Evolutionary conservation across 1,140 invertebrate species (phyloP).

Genomic region (Vanessa atalanta): DNA sequence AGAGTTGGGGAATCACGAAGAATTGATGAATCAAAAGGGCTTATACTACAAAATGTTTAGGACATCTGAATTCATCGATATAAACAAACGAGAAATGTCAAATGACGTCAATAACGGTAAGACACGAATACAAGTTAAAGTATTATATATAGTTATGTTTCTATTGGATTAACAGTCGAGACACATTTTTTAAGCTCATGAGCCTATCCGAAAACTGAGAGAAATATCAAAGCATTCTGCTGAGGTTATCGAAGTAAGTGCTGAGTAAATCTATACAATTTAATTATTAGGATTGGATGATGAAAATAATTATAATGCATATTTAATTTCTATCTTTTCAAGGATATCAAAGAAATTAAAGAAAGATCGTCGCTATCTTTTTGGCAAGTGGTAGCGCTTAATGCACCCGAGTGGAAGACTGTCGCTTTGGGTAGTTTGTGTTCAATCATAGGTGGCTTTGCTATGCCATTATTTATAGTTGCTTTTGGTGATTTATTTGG

Average conservation of each 20-base stretch:
- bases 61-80: slow-evolving; percentile 21
- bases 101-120: slow-evolving; percentile 3
- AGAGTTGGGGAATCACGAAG: slow-evolving; percentile 86
- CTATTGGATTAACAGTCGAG: neutral
- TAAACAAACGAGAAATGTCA: neutral
- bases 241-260: slow-evolving; percentile 15
- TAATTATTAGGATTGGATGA: too few relatives aligned
- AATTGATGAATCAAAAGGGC: slow-evolving; percentile 85
- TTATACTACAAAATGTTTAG: slow-evolving; percentile 86
- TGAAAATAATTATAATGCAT: neutral
- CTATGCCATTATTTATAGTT: slow-evolving; percentile 88
- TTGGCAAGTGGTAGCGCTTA: slow-evolving; percentile 82
- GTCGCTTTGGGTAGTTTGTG: slow-evolving; percentile 84
- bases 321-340: neutral
- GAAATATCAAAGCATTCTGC: slow-evolving; percentile 18
- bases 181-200: slow-evolving; percentile 16
- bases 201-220: slow-evolving; percentile 9
- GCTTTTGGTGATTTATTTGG: slow-evolving; percentile 90
- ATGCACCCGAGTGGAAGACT: slow-evolving; percentile 85
- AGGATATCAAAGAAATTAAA: slow-evolving; percentile 22
- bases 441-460: slow-evolving; percentile 84
- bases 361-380: slow-evolving; percentile 38
- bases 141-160: too few relatives aligned
- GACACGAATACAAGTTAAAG: neutral
- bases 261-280: neutral